A percentile compares a stretch with the other conserved stretches of the same genome.
These are phyloP conservation scores for Entomobrya proxima DNA, from an alignment of 2,888 invertebrate species.

Conservation along the genomic window DNA sequence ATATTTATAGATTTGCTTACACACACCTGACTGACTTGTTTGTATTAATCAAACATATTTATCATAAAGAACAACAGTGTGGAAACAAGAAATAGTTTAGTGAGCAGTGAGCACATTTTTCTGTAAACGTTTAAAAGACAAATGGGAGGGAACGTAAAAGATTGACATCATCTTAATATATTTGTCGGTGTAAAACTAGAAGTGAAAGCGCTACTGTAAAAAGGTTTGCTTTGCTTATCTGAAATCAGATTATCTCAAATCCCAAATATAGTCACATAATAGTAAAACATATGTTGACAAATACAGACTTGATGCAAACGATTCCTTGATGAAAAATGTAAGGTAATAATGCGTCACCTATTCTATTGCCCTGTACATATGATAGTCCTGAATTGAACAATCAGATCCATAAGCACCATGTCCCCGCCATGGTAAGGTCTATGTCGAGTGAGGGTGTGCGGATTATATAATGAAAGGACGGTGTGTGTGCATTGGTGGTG, in stretches of 20 bases:
- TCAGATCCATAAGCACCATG: too few species aligned
- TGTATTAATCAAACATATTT: too few species aligned
- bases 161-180: too few species aligned
- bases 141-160: background rate
- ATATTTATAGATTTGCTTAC: too few species aligned
- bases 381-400: too few species aligned
- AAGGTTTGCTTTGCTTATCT: slow-evolving; percentile 62
- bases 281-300: slow-evolving; percentile 49
- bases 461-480: slow-evolving; percentile 6
- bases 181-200: slow-evolving; percentile 23
- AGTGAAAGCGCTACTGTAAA: slow-evolving; percentile 7
- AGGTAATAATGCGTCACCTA: background rate
- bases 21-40: too few species aligned
- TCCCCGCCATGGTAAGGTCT: too few species aligned
- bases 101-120: too few species aligned
- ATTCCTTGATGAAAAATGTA: background rate
- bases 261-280: slow-evolving; percentile 50
- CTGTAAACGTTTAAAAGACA: too few species aligned
- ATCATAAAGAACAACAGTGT: too few species aligned
- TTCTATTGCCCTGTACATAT: background rate
- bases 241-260: slow-evolving; percentile 64
- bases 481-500: background rate
- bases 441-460: too few species aligned
- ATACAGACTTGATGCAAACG: slow-evolving; percentile 48
- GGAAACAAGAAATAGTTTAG: too few species aligned